These are phyloP conservation scores for Odontothrips loti DNA, from an alignment of 2,888 invertebrate genomes.

Conservation along the genomic window DNA sequence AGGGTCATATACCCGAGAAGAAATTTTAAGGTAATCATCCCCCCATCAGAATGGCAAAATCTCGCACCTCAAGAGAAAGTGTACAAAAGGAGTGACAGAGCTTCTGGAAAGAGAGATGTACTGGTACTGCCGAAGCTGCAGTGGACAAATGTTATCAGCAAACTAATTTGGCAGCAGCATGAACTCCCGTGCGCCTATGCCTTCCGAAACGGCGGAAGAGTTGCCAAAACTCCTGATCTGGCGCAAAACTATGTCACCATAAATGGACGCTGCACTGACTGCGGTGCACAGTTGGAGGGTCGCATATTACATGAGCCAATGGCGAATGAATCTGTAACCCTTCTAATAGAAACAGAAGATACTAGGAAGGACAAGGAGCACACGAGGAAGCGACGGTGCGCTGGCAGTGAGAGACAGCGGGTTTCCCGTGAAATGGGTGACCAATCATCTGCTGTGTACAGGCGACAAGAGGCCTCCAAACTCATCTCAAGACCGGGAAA, in stretches of 20 bases:
- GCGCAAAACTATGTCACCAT: neutral
- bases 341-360: neutral
- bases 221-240: neutral
- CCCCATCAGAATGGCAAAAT: neutral
- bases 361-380: neutral
- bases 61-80: neutral
- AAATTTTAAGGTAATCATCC: neutral
- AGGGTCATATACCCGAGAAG: too few species aligned
- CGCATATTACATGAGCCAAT: neutral
- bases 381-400: neutral
- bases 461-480: neutral
- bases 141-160: neutral
- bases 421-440: neutral
- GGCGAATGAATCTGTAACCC: neutral
- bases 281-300: neutral
- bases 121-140: neutral
- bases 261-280: neutral
- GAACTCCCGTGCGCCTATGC: neutral
- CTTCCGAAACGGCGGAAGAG: neutral
- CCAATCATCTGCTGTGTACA: neutral
- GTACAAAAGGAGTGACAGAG: neutral
- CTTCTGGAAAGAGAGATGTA: neutral
- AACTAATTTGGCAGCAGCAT: neutral
- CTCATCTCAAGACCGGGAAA: neutral
- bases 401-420: neutral